Base-by-base conservation (phyloP, 2,888 invertebrate genomes). In the Gonocerus acuteangulatus region DNA sequence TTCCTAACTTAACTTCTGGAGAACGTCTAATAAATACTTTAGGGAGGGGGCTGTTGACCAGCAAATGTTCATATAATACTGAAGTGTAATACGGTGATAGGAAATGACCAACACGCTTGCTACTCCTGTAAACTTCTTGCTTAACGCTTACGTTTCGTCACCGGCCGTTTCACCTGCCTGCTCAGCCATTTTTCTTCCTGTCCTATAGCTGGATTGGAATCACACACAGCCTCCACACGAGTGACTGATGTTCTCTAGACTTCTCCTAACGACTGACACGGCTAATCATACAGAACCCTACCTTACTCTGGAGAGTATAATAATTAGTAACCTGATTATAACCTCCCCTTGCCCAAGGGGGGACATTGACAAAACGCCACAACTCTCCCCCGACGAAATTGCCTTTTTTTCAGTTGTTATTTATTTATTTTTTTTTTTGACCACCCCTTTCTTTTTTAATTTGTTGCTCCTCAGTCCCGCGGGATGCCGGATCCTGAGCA, bases 281-380 rank as follows among this genome's bases (percentile, higher is more conserved):
- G 9, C 39, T 13, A 9, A 39, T 9, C n/a, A 4, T 3, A 3
- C 39, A 6, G 4, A 39, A 39, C 13, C 39, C n/a, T 15, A 13
- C 27, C 39, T 39, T n/a, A n/a, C n/a, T n/a, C n/a, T n/a, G 9
- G 9, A 39, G 39, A 15, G 9, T 39, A 39, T 13, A 39, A 39
- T 15, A 39, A 39, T 39, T 39, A 39, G 39, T 39, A 39, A 39
- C 39, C 4, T 39, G 15, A 39, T 39, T 39, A 39, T 39, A 39
- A 39, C 39, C 39, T 39, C 13, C 39, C 54, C 34, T 22, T 22
- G 15, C 16, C 15, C 7, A 22, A 15, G 15, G 1, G 3, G 9
- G 15, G 54, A 54, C 54, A 23, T 54, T 54, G 54, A 54, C 54
- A 39, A 39, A 54, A 34, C 39, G 42, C 22, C 42, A 22, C 42